phyloP scores from a whole-genome alignment of 2,888 invertebrate species.

The Itoplectis maculator region DNA sequence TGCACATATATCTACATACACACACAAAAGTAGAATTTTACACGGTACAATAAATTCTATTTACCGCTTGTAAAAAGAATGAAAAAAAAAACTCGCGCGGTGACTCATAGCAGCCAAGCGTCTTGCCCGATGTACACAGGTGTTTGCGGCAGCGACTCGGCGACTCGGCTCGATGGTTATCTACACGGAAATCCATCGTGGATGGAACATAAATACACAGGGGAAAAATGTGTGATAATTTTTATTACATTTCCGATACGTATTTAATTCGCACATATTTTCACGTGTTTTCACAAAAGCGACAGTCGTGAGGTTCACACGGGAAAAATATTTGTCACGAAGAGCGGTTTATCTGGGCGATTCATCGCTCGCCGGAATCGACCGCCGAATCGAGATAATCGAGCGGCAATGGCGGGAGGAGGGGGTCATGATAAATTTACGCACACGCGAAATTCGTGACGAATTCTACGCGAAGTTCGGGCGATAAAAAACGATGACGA shows the following conservation, averaged over 20 bases:
- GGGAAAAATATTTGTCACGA: too few relatives aligned
- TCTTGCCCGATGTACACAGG: slow-evolving; percentile 41
- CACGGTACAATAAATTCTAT: slow-evolving; percentile 26
- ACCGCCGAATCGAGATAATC: neutral
- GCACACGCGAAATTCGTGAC: neutral
- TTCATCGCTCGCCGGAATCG: too few relatives aligned
- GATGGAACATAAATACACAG: too few relatives aligned
- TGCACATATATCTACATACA: neutral
- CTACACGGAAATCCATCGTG: too few relatives aligned
- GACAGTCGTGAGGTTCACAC: too few relatives aligned
- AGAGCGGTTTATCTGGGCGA: neutral
- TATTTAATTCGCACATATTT: too few relatives aligned
- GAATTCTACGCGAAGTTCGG: neutral
- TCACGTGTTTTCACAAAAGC: too few relatives aligned
- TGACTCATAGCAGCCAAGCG: slow-evolving; percentile 34
- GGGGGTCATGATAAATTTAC: neutral
- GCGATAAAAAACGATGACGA: slow-evolving; percentile 20
- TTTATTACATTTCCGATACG: too few relatives aligned
- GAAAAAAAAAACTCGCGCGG: neutral
- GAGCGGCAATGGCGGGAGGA: too few relatives aligned
- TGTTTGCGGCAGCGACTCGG: slow-evolving; percentile 14
- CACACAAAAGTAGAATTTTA: slow-evolving; percentile 24
- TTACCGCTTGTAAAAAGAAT: neutral
- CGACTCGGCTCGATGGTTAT: neutral
- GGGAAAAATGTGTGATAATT: too few relatives aligned